A percentile compares a stretch with the other conserved stretches of the same genome.
These are phyloP conservation scores for Cheumatopsyche charites DNA, from an alignment of 1,140 invertebrate species.

Conservation along the genomic window DNA sequence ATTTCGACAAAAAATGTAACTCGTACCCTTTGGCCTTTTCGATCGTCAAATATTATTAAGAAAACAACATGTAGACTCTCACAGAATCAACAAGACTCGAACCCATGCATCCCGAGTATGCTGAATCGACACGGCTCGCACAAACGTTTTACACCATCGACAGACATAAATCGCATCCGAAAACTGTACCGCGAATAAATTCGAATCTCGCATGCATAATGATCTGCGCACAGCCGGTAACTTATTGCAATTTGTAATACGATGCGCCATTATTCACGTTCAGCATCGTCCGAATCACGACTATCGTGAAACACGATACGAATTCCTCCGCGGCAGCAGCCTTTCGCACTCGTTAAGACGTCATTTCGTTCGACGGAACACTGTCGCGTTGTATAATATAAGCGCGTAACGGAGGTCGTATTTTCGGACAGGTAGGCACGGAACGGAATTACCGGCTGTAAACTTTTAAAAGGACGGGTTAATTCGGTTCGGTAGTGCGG, in stretches of 20 bases:
- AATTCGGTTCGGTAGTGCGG: slow-evolving; percentile 37
- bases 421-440: background rate
- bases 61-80: no score
- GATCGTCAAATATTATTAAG: no score
- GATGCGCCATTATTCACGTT: slow-evolving; percentile 9
- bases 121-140: no score
- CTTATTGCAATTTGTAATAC: slow-evolving; percentile 29
- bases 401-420: no score
- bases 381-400: background rate
- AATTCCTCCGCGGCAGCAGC: background rate
- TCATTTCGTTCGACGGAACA: slow-evolving; percentile 15
- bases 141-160: no score
- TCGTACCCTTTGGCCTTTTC: no score
- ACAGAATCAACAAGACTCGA: no score
- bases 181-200: slow-evolving; percentile 44
- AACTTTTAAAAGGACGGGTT: slow-evolving; percentile 47
- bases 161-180: no score
- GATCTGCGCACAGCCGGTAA: slow-evolving; percentile 2
- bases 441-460: slow-evolving; percentile 43
- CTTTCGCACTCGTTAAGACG: background rate
- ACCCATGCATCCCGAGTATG: no score
- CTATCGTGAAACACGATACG: slow-evolving; percentile 15
- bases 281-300: slow-evolving; percentile 4
- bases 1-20: no score
- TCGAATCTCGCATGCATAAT: slow-evolving; percentile 29